Evolutionary conservation across 1,140 invertebrate species (phyloP).

Genomic region (Penaeus japonicus): DNA sequence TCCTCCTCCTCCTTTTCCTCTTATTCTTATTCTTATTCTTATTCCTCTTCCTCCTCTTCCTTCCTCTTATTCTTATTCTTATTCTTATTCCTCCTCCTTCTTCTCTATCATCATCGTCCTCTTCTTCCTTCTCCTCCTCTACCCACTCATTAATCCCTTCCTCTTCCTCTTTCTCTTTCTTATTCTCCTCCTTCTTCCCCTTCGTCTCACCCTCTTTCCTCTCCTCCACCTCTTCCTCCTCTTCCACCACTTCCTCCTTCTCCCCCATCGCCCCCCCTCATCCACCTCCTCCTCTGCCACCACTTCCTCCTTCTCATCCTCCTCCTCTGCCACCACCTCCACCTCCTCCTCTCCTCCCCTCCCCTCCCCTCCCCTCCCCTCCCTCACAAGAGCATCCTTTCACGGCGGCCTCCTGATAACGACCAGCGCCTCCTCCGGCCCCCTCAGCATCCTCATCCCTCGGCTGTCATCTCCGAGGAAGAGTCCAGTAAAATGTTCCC

Average conservation of each 20-base stretch:
- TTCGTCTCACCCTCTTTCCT: not conserved
- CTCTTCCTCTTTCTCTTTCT: not conserved
- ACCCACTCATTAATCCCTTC: not conserved
- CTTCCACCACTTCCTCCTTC: not conserved
- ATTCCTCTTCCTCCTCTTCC: not conserved
- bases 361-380: not conserved
- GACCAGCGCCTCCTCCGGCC: not conserved
- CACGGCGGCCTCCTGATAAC: too few species aligned
- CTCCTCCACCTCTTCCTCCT: not conserved
- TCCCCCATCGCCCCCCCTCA: not conserved
- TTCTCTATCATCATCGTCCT: not conserved
- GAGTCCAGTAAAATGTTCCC: conserved; percentile 33
- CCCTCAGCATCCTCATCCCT: not conserved
- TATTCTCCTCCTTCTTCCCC: not conserved
- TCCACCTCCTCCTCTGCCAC: not conserved
- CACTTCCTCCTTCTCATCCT: not conserved
- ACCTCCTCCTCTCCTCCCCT: not conserved
- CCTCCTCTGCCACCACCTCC: not conserved
- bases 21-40: not conserved
- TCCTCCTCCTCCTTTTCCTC: not conserved
- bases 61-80: not conserved
- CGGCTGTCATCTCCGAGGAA: not conserved
- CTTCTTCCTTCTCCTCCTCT: not conserved
- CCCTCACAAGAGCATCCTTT: not conserved
- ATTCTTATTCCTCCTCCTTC: not conserved